Evolutionary conservation across 2,797 vertebrate genomes (phyloP), one percentile per base, ranked within the genome.

Genomic region (Anomalospiza imberbis): DNA sequence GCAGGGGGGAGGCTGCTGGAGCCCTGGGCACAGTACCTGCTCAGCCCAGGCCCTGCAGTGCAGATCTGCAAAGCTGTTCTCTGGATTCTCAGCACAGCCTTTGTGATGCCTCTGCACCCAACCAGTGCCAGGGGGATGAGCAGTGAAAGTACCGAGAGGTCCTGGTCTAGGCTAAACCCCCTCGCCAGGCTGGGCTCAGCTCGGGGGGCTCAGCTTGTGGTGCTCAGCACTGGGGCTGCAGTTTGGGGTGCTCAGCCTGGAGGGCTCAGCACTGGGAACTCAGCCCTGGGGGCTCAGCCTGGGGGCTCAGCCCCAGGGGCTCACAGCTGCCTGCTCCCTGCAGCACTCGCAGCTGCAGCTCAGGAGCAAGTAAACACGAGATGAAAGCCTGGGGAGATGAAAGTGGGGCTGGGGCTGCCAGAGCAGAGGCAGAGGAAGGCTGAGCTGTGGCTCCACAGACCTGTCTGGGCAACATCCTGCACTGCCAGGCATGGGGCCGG

Each of bases 391-490:
- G 0, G 31, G 29, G 42, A 87, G 92, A 67, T 60, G 85, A 72
- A 74, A 75, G 90, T 51, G 2, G 55, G 40, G 58, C 73, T 89
- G 88, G 51, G 71, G 84, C 16, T 29, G 79, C 36, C 0, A 45
- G n/a, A 65, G 82, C 74, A 87, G 70, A 42, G 60, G 74, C 6
- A 20, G 48, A 40, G 85, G 34, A 40, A 67, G 63, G 83, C 79
- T 5, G 17, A 75, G 67, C 28, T 75, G 71, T 2, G 26, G 77
- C 85, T 88, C 65, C 29, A 60, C 72, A 54, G n/a, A 88, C 88
- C 75, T 47, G 91, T 72, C 92, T 66, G 91, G 85, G 85, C 88
- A 76, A 36, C 72, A 85, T 89, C 95, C 92, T 89, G 94, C 45
- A 1, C 51, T 2, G 50, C 74, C 0, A 14, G 17, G 7, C 1